Evolutionary conservation across 2,797 vertebrate species (phyloP), one percentile per base, ranked within the genome.

Genomic region (Amniataba percoides): DNA sequence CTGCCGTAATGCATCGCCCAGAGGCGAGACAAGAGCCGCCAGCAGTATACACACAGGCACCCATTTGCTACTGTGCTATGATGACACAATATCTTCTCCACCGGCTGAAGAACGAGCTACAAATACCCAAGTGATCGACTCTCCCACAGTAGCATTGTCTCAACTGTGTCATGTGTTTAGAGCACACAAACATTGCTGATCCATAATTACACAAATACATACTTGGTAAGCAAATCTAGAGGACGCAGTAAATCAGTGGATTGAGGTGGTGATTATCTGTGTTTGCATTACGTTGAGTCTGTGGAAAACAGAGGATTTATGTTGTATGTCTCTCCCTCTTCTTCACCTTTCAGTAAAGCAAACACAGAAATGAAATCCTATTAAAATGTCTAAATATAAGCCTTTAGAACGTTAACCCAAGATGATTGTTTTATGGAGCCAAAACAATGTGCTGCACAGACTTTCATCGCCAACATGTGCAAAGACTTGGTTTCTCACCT

Each of bases 1-100:
- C 90, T 90, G 88, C 88, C 90, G 75, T 92, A 94, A 94, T 89
- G 81, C 84, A 84, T 86, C 39, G 80, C 87, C 88, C 87, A 85
- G 70, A 87, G 89, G 89, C 73, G n/a, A 91, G 74, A 90, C 85
- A 72, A 86, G 69, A 89, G 83, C 87, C 55, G 72, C 67, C 63
- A 86, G 88, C 74, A 60, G 72, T 67, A 84, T 56, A 82, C 79
- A 87, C 83, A 78, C 71, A 86, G 67, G 55, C 83, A 71, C 43
- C 75, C 63, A 76, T 85, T 87, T 91, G 81, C 84, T 74, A 34
- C 84, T 85, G 73, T 80, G 82, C 84, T 84, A 52, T 80, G 74
- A 91, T 90, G 87, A 89, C 78, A 86, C 81, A 85, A 73, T 86
- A 75, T 86, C 51, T 85, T 75, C 77, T 77, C 63, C 69, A 81